Base-by-base conservation (phyloP, 2,113 vertebrate genomes). In the Callipepla squamata region DNA sequence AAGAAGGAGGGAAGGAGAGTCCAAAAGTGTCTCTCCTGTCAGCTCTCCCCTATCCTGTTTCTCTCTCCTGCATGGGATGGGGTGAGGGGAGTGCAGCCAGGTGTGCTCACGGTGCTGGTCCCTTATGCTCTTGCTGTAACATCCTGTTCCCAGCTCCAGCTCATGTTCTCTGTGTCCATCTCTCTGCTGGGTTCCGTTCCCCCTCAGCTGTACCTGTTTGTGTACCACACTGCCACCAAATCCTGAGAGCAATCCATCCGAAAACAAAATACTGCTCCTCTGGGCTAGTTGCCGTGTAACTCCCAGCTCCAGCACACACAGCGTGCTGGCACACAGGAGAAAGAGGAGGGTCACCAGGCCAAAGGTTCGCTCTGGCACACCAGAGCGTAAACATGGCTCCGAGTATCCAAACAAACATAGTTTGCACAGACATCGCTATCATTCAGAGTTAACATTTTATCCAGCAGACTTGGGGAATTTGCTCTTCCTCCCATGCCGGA, bases 361-460 rank as follows among this genome's bases (percentile, higher is more conserved):
- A 91, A 93, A 88, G 82, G 75, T 89, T 90, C 55, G 36, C 83
- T 86, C 72, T 67, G 55, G 28, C 85, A 94, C 72, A 63, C 82
- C 62, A 26, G 79, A 92, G 57, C 85, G 59, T 51, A 94, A 90
- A 93, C 72, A 74, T 9, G 34, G 59, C 50, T 58, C 50, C 61
- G 51, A 90, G 13, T 70, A 59, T 30, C 70, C 93, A 94, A 91
- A 94, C 80, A 85, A 90, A 78, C 51, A 26, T 20, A 23, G 26
- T 82, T 87, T 79, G 47, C 34, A 42, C 30, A 68, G 58, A 58
- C 53, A 62, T 76, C 9, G 4, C 38, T 79, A 48, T 38, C 44
- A 1, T 75, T 95, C 57, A 78, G 76, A 86, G 77, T 68, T 87
- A 95, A 82, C 50, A 45, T 48, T 92, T 74, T 38, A 77, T 62